These are phyloP conservation scores for Gastrophryne carolinensis DNA, from an alignment of 2,797 vertebrate genomes.

Conservation along the genomic window DNA sequence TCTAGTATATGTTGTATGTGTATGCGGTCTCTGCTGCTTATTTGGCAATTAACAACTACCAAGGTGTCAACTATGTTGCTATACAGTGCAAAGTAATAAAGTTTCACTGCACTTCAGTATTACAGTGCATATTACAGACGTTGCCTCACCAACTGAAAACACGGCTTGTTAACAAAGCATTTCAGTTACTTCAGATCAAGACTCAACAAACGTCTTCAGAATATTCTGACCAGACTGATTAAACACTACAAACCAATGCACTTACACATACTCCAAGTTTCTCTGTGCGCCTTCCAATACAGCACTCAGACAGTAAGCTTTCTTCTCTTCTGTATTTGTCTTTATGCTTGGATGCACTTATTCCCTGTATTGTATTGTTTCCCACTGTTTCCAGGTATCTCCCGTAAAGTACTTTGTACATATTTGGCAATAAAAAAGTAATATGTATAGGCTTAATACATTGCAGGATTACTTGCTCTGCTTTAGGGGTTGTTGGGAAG, in stretches of 20 bases:
- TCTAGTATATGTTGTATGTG: too few species aligned
- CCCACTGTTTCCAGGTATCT: conserved; percentile 33
- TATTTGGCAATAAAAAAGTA: conserved; percentile 36
- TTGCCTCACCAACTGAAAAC: conserved; percentile 14
- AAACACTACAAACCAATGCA: conserved; percentile 47
- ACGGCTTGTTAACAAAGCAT: conserved; percentile 39
- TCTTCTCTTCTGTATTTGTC: conserved; percentile 39
- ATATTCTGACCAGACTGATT: conserved; percentile 47
- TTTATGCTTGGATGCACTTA: conserved; percentile 43
- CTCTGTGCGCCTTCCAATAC: conserved; percentile 46
- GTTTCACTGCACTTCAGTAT: neutral
- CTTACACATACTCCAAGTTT: conserved; percentile 40
- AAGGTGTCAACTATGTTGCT: neutral
- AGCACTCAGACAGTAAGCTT: conserved; percentile 51
- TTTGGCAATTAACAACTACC: too few species aligned
- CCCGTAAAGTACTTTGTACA: conserved; percentile 38
- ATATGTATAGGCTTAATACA: conserved; percentile 13
- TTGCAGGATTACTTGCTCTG: conserved; percentile 12
- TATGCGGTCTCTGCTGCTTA: too few species aligned
- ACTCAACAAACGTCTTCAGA: conserved; percentile 47
- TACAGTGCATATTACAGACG: neutral
- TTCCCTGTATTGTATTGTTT: conserved; percentile 45
- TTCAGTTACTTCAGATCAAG: conserved; percentile 45
- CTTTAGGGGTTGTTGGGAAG: neutral
- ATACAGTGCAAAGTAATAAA: neutral